These are phyloP conservation scores for Crocodylus rhombifer DNA, from an alignment of 2,797 vertebrate species.

Conservation along the genomic window DNA sequence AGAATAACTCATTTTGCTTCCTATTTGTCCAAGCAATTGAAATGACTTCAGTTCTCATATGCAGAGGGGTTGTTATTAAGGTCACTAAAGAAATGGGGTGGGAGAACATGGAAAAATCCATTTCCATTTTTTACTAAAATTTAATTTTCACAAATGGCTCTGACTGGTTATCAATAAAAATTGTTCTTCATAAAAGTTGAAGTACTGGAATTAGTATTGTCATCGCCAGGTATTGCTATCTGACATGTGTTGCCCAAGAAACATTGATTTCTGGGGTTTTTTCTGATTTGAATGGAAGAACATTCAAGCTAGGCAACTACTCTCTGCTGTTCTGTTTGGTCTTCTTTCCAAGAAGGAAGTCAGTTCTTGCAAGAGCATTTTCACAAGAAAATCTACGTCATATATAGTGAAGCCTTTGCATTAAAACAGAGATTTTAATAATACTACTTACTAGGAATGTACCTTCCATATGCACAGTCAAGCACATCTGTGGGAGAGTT, in stretches of 20 bases:
- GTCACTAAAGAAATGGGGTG: not conserved
- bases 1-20: slow-evolving; percentile 35
- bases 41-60: not conserved
- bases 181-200: not conserved
- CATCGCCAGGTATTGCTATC: not conserved
- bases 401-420: not conserved
- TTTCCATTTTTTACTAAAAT: not conserved
- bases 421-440: not conserved
- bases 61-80: not conserved
- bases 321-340: slow-evolving; percentile 7
- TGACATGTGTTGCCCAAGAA: not conserved
- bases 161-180: not conserved
- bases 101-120: not conserved
- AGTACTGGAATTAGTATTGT: not conserved
- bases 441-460: not conserved
- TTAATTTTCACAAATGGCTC: not conserved
- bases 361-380: not conserved
- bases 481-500: not conserved
- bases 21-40: slow-evolving; percentile 34
- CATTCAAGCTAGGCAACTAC: not conserved
- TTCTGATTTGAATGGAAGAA: not conserved
- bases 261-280: not conserved
- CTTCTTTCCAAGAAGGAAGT: not conserved
- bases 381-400: not conserved
- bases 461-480: not conserved